Conservation (phyloP, 2,113 vertebrate genomes). For the Nycticorax nycticorax region DNA sequence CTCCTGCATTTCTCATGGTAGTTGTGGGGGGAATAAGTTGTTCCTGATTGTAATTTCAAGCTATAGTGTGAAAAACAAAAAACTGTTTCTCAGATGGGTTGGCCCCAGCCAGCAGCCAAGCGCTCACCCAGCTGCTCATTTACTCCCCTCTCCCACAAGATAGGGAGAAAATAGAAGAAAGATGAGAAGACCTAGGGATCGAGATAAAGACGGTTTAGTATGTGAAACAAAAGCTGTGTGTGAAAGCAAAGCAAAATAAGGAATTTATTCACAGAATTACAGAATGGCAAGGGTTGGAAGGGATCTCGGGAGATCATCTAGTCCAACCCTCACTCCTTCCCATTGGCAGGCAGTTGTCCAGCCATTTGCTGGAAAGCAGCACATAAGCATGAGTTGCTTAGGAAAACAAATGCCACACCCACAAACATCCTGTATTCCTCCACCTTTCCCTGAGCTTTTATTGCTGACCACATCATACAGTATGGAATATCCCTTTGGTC, state of each 20-base stretch:
- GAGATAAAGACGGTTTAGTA: background rate
- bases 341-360: background rate
- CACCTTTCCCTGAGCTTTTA: background rate
- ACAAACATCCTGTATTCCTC: background rate
- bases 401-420: rapidly evolving
- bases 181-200: background rate
- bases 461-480: background rate
- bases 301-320: too few relatives aligned
- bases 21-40: background rate
- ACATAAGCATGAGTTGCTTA: background rate
- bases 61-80: background rate
- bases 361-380: background rate
- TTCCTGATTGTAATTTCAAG: background rate
- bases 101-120: background rate
- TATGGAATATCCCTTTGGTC: background rate
- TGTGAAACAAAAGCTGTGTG: background rate
- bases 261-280: background rate
- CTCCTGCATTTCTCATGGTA: background rate
- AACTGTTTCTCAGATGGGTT: background rate
- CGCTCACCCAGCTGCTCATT: background rate
- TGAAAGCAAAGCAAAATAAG: background rate
- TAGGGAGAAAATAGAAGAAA: background rate
- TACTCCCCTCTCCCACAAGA: background rate
- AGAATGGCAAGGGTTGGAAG: too few relatives aligned
- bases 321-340: background rate